Base-by-base conservation (phyloP, 2,113 vertebrate species). In the Nesospiza acunhae region DNA sequence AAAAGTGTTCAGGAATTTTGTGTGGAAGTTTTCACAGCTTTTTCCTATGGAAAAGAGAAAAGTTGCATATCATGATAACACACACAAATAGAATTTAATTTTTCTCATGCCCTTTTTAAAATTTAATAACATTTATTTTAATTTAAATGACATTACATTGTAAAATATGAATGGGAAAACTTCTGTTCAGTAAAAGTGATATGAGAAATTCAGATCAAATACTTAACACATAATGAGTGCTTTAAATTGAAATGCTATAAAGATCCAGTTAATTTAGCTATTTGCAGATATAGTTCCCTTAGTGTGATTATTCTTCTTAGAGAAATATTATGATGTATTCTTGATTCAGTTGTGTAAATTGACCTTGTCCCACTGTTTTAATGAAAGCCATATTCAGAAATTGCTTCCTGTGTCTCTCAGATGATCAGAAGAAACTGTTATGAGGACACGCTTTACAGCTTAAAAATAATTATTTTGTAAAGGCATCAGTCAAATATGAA, bases 81-180 rank as follows among this genome's bases (percentile, higher is more conserved):
- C 5, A 33, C 13, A 42, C 15, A 52, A 18, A 37, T 6, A 44
- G 1, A 87, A 42, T 50, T 78, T 20, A 23, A 31, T 56, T 82
- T 74, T 78, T 75, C 10, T 13, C 1, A 11, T 35, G 3, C 9
- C 5, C 18, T 15, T 28, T 31, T 53, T 37, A 1, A 1, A 7
- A 39, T 37, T 24, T 12, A 56, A 23, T 72, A 59, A 15, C 11
- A 47, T 47, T 47, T 47, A 23, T 47, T 47, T 21, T 47, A 23
- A 47, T 47, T 37, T 39, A 8, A 78, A 59, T 2, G 16, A 6
- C 5, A 5, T 30, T 81, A 41, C 2, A 18, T 13, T 75, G 44
- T 35, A 66, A 84, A 80, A 56, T 2, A 0, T 66, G 28, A 60
- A 33, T 52, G 27, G 42, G 55, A 81, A 47, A 72, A 7, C 1